These are phyloP conservation scores for Philopotamus ludificatus DNA, from an alignment of 1,140 invertebrate genomes.

Conservation along the genomic window DNA sequence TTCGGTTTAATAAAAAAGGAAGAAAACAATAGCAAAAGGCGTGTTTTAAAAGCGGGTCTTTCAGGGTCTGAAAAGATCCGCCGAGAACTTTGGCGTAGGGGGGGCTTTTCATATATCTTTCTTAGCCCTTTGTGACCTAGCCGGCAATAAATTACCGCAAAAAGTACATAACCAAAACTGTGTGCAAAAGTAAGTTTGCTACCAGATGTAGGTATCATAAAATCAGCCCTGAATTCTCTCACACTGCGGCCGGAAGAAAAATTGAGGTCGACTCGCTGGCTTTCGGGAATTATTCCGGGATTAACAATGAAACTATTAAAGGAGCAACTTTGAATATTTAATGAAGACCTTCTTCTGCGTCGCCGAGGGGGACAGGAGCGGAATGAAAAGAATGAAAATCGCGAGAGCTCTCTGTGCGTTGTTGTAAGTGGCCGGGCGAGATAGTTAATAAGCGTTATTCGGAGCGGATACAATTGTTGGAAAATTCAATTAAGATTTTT, in stretches of 20 bases:
- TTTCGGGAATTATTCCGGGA: background rate
- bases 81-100: slow-evolving; percentile 29
- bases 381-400: no score
- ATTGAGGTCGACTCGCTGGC: background rate
- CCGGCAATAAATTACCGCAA: slow-evolving; percentile 39
- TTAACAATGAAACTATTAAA: background rate
- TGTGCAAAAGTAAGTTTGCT: slow-evolving; percentile 35
- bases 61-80: slow-evolving; percentile 28
- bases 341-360: no score
- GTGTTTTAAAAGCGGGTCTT: background rate
- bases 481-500: no score
- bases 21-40: background rate
- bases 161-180: slow-evolving; percentile 36
- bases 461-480: no score
- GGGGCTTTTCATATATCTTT: slow-evolving; percentile 39
- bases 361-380: no score
- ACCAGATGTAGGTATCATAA: slow-evolving; percentile 36
- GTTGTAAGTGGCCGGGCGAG: no score
- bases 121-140: slow-evolving; percentile 40
- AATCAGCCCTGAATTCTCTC: slow-evolving; percentile 17
- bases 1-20: no score
- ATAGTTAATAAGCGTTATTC: no score
- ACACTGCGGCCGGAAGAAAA: background rate
- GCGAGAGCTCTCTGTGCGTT: no score
- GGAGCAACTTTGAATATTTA: background rate